Percentiles rank a stretch among this genome's conserved stretches.
Evolutionary conservation across 2,888 invertebrate species (phyloP).

Genomic region (Sicus ferrugineus): DNA sequence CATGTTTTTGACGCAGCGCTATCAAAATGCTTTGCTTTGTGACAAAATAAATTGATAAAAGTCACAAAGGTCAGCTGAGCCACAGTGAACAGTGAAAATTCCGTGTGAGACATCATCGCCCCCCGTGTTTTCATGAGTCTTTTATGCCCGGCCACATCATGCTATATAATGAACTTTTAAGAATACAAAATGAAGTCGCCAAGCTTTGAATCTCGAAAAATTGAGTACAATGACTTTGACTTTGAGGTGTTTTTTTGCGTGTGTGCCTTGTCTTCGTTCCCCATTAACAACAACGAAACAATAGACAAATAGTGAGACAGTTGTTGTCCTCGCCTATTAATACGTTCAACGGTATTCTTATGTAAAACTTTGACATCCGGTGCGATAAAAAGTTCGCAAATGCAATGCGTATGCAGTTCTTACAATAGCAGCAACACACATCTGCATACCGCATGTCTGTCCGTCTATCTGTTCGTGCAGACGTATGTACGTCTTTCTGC

Average conservation of each 20-base stretch:
- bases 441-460: not conserved
- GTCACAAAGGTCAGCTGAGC: slow-evolving; percentile 25
- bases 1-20: slow-evolving; percentile 23
- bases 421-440: not conserved
- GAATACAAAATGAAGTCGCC: no score
- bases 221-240: no score
- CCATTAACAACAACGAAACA: no score
- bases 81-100: not conserved
- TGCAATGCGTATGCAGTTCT: not conserved
- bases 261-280: no score
- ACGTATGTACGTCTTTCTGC: not conserved
- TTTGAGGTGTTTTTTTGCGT: no score
- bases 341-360: not conserved
- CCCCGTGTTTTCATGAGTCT: no score
- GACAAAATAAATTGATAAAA: slow-evolving; percentile 18
- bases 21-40: slow-evolving; percentile 10
- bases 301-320: no score
- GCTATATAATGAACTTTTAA: no score
- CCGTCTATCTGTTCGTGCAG: not conserved
- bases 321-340: not conserved
- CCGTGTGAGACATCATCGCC: no score
- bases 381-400: not conserved
- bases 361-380: not conserved
- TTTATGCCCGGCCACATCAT: no score
- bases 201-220: no score